Evolutionary conservation across 2,113 vertebrate genomes (phyloP).

Genomic region (Meleagris gallopavo): DNA sequence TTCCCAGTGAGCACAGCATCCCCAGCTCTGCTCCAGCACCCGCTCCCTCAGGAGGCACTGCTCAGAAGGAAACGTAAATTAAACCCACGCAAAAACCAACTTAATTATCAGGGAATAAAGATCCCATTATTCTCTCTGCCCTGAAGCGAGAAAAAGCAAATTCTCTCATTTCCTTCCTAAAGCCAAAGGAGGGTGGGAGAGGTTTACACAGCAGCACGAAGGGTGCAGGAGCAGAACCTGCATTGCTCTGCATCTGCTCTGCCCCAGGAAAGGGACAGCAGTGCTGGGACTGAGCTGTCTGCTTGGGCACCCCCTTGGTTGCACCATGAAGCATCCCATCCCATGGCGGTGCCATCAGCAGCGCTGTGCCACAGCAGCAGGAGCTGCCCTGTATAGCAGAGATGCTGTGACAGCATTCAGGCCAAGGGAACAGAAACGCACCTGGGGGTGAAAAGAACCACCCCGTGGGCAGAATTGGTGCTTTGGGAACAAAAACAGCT

Average conservation of each 20-base stretch:
- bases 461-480: background rate
- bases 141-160: constrained; percentile 38
- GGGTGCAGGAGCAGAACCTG: background rate
- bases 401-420: background rate
- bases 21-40: rapidly evolving
- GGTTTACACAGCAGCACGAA: background rate
- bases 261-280: background rate
- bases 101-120: constrained; percentile 60
- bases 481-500: constrained; percentile 7
- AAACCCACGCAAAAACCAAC: constrained; percentile 19
- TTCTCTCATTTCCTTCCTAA: constrained; percentile 53
- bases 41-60: background rate
- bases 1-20: rapidly evolving
- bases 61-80: background rate
- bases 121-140: constrained; percentile 53
- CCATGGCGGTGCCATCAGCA: rapidly evolving
- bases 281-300: background rate
- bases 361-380: background rate
- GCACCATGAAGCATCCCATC: rapidly evolving
- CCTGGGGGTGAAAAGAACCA: background rate
- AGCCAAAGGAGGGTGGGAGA: background rate
- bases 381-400: background rate
- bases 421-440: background rate
- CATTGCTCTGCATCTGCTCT: rapidly evolving
- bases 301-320: rapidly evolving